A percentile compares a stretch with the other conserved stretches of the same genome.
These are phyloP conservation scores for Idaea biselata DNA, from an alignment of 2,888 invertebrate genomes.

Conservation along the genomic window DNA sequence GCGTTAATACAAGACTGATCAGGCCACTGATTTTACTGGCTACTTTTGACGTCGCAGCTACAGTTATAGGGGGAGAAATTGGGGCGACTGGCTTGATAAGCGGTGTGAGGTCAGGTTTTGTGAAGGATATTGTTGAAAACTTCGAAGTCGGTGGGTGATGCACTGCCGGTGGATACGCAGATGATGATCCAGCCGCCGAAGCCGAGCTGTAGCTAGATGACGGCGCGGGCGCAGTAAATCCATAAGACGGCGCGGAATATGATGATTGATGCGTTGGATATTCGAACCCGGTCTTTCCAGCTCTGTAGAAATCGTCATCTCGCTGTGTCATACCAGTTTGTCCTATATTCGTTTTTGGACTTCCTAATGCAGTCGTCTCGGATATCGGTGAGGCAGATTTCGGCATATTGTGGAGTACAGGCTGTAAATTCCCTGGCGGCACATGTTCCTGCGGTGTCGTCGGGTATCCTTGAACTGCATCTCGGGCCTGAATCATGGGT, in stretches of 20 bases:
- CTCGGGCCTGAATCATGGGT: conserved; percentile 23
- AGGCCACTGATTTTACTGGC: conserved; percentile 58
- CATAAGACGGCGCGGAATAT: conserved; percentile 27
- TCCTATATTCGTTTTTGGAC: not conserved
- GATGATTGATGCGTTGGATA: conserved; percentile 18
- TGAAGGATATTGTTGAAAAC: conserved; percentile 28
- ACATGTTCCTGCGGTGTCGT: conserved; percentile 15
- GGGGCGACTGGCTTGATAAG: conserved; percentile 47
- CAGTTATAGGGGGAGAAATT: not conserved
- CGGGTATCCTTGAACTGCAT: conserved; percentile 16
- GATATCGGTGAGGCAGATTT: not conserved
- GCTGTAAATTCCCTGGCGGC: conserved; percentile 18
- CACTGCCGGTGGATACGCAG: conserved; percentile 18
- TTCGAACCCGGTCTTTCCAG: conserved; percentile 24
- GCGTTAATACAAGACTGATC: conserved; percentile 52
- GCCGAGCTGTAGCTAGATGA: conserved; percentile 25
- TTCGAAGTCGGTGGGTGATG: conserved; percentile 35
- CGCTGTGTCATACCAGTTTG: not conserved
- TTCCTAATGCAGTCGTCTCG: not conserved
- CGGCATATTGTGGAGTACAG: conserved; percentile 18
- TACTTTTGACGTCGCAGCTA: conserved; percentile 39
- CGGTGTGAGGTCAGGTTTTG: conserved; percentile 41
- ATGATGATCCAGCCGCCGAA: conserved; percentile 1
- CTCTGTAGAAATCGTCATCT: conserved; percentile 16
- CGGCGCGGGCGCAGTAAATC: conserved; percentile 24